Conservation (phyloP, 1,140 invertebrate genomes). For the Drosophila rufa region DNA sequence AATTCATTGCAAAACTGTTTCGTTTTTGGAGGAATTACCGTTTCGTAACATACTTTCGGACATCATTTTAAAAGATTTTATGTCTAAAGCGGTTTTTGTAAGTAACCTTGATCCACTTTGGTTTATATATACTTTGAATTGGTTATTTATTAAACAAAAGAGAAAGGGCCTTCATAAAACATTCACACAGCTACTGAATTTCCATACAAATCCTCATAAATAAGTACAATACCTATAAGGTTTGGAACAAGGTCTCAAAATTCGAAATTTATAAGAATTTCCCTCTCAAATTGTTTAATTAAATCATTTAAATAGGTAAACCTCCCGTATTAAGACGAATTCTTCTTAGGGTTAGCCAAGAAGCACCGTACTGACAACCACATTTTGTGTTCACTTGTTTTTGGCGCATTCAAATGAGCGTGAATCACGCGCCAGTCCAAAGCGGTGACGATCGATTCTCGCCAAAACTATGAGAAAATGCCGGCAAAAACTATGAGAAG, state of each 20-base stretch:
- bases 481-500: constrained; percentile 8
- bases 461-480: constrained; percentile 18
- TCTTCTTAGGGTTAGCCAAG: neutral
- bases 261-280: too few relatives aligned
- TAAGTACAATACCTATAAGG: too few relatives aligned
- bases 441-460: constrained; percentile 37
- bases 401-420: constrained; percentile 28
- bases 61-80: too few relatives aligned
- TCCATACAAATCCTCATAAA: too few relatives aligned
- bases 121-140: neutral
- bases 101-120: neutral
- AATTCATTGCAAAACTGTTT: too few relatives aligned
- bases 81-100: accelerated
- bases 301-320: neutral
- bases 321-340: neutral
- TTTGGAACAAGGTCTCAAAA: neutral
- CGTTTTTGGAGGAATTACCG: too few relatives aligned
- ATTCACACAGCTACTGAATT: neutral
- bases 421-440: constrained; percentile 33
- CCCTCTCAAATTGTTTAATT: neutral
- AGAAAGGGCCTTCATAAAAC: neutral
- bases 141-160: too few relatives aligned
- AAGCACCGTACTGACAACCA: constrained; percentile 1
- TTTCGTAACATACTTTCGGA: too few relatives aligned
- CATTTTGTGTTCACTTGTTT: constrained; percentile 10